phyloP scores from a whole-genome alignment of 1,140 invertebrate genomes.

The Plodia interpunctella region DNA sequence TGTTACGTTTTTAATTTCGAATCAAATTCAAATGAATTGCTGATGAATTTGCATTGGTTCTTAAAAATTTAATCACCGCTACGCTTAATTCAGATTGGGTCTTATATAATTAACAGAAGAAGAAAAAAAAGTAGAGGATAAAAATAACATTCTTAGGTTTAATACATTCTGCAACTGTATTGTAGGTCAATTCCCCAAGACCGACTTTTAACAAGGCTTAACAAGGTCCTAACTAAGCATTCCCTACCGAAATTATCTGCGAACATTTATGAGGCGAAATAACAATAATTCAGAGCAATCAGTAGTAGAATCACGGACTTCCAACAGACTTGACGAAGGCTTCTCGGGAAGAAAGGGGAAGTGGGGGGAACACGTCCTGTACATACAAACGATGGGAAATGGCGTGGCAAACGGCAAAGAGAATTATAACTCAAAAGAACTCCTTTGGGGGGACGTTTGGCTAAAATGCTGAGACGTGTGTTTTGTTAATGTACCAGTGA shows the following conservation, averaged over 20 bases:
- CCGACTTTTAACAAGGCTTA: not conserved
- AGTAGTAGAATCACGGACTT: slow-evolving; percentile 59
- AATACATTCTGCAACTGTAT: too few species aligned
- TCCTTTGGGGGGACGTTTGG: slow-evolving; percentile 13
- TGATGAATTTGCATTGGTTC: too few species aligned
- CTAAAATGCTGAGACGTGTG: slow-evolving; percentile 3
- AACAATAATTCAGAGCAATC: slow-evolving; percentile 43
- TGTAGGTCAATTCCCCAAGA: not conserved
- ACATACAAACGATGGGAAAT: slow-evolving; percentile 66
- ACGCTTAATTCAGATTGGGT: too few species aligned
- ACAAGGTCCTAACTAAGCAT: slow-evolving; percentile 4
- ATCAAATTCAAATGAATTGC: too few species aligned
- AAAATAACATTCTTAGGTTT: too few species aligned
- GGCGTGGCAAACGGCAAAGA: slow-evolving; percentile 32
- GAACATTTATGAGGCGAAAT: slow-evolving; percentile 13
- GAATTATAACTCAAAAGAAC: slow-evolving; percentile 31
- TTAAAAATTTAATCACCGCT: too few species aligned
- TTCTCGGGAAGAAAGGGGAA: slow-evolving; percentile 51
- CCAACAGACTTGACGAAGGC: slow-evolving; percentile 67
- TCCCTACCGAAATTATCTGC: not conserved
- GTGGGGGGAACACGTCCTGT: slow-evolving; percentile 45
- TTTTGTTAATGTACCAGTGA: too few species aligned
- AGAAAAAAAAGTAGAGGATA: too few species aligned
- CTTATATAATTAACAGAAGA: too few species aligned
- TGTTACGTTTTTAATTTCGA: too few species aligned